These are phyloP conservation scores for Isurus oxyrinchus DNA, from an alignment of 2,113 vertebrate species.

Conservation along the genomic window DNA sequence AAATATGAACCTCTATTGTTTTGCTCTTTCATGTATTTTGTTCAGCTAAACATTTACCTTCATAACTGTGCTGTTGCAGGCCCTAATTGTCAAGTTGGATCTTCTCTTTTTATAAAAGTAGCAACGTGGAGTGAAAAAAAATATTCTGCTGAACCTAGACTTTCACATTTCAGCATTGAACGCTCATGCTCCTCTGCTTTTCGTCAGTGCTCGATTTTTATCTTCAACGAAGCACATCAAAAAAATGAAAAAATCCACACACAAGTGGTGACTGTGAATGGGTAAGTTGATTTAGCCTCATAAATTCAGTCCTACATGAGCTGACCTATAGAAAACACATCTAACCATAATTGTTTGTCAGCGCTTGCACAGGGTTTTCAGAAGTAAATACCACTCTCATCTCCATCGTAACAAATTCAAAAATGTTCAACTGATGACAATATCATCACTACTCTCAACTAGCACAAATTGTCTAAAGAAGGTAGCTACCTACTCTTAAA, in stretches of 20 bases:
- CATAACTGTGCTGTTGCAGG: background rate
- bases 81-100: background rate
- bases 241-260: background rate
- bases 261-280: background rate
- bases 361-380: background rate
- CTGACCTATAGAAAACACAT: background rate
- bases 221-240: background rate
- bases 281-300: background rate
- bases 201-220: background rate
- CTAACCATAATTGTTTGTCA: background rate
- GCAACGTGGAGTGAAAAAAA: background rate
- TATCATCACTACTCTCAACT: background rate
- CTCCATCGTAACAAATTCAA: background rate
- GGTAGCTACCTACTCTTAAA: background rate
- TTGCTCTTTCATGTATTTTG: no score
- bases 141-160: background rate
- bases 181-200: background rate
- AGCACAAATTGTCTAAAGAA: background rate
- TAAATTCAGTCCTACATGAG: background rate
- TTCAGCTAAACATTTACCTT: background rate
- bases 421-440: background rate
- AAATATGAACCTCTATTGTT: background rate
- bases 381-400: background rate
- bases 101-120: background rate
- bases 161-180: background rate